These are phyloP conservation scores for Australoheros facetus DNA, from an alignment of 2,797 vertebrate species.

Conservation along the genomic window DNA sequence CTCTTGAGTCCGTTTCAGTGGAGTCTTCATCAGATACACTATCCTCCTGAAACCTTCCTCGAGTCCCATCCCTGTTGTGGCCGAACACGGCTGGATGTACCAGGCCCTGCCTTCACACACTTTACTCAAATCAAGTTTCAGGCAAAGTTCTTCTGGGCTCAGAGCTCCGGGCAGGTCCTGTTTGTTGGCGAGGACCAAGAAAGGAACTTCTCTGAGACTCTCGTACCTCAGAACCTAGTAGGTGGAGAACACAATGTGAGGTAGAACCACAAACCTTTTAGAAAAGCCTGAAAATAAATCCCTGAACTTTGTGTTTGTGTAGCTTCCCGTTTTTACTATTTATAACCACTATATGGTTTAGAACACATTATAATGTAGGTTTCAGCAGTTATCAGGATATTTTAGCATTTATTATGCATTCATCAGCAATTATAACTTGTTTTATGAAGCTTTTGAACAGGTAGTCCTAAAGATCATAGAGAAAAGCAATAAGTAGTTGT, in stretches of 20 bases:
- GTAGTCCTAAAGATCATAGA: background rate
- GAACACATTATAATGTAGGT: background rate
- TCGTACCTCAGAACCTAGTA: constrained; percentile 79
- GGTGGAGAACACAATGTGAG: background rate
- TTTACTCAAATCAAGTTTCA: constrained; percentile 82
- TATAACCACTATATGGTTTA: background rate
- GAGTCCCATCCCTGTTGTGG: constrained; percentile 83
- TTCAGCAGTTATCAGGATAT: background rate
- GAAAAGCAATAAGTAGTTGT: too few species aligned
- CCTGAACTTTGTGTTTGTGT: background rate
- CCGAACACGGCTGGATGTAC: constrained; percentile 94
- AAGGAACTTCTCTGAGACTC: constrained; percentile 79
- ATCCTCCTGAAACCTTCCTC: constrained; percentile 84
- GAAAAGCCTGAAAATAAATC: background rate
- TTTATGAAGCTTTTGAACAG: background rate
- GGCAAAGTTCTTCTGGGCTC: constrained; percentile 83
- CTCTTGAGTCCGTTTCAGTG: constrained; percentile 79
- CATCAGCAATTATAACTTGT: background rate
- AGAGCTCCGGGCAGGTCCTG: constrained; percentile 89
- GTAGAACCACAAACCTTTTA: background rate
- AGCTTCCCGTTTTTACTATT: background rate
- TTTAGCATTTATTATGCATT: background rate
- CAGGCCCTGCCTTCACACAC: constrained; percentile 86
- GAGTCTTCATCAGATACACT: constrained; percentile 82
- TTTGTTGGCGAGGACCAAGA: constrained; percentile 92